Percentiles rank a stretch among this genome's conserved stretches.
Evolutionary conservation across 2,888 invertebrate species (phyloP).

Genomic region (Erebia palarica): DNA sequence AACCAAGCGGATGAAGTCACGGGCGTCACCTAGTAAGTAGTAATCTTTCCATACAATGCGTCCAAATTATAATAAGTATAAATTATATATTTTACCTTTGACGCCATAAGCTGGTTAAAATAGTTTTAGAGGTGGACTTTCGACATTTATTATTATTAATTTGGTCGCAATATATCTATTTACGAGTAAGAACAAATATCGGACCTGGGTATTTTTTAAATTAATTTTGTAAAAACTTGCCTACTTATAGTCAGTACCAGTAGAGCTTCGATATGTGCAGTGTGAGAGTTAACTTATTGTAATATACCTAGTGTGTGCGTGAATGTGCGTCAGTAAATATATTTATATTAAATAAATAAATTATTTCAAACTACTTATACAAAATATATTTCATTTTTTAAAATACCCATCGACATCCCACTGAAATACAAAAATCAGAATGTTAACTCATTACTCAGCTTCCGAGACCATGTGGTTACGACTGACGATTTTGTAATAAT

Average conservation of each 20-base stretch:
- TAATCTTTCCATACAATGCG: too few relatives aligned
- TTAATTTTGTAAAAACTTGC: not conserved
- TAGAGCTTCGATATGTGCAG: conserved; percentile 43
- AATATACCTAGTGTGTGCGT: conserved; percentile 68
- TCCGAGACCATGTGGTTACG: too few relatives aligned
- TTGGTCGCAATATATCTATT: not conserved
- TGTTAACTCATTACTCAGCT: too few relatives aligned
- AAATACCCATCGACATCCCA: not conserved
- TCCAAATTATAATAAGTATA: too few relatives aligned
- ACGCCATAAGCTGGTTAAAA: too few relatives aligned
- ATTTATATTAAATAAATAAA: conserved; percentile 52
- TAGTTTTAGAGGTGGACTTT: too few relatives aligned
- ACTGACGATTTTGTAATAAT: too few relatives aligned
- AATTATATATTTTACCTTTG: too few relatives aligned
- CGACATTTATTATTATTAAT: too few relatives aligned
- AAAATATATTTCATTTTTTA: conserved; percentile 18
- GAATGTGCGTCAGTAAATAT: conserved; percentile 71
- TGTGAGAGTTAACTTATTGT: conserved; percentile 67
- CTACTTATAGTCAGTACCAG: not conserved
- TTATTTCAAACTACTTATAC: conserved; percentile 17
- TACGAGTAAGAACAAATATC: not conserved
- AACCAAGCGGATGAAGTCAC: too few relatives aligned
- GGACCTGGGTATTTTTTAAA: not conserved
- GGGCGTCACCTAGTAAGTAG: too few relatives aligned
- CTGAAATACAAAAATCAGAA: not conserved